Evolutionary conservation across 2,888 invertebrate genomes (phyloP).

Genomic region (Gymnocheta viridis): DNA sequence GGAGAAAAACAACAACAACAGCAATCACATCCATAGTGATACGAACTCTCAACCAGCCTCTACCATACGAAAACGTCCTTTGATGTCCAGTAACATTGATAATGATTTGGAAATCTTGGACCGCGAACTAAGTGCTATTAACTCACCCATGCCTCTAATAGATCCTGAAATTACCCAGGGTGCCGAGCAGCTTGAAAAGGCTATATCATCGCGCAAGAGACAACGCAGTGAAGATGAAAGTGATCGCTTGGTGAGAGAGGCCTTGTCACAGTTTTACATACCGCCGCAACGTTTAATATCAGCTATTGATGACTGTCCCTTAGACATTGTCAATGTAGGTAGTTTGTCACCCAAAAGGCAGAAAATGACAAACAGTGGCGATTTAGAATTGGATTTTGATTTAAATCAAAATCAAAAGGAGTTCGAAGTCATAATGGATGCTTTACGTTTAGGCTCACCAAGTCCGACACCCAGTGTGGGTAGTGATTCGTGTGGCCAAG

Average conservation of each 20-base stretch:
- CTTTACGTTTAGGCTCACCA: conserved; percentile 80
- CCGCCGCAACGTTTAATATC: conserved; percentile 87
- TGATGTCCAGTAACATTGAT: conserved; percentile 80
- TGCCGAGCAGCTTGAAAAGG: conserved; percentile 81
- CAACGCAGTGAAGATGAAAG: conserved; percentile 85
- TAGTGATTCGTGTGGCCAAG: conserved; percentile 84
- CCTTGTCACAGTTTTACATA: conserved; percentile 88
- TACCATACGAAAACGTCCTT: conserved; percentile 76
- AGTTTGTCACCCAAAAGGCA: conserved; percentile 63
- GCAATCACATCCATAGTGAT: conserved; percentile 53
- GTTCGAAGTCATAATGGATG: conserved; percentile 82
- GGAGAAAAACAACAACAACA: conserved; percentile 21
- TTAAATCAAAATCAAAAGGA: conserved; percentile 82
- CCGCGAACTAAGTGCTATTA: conserved; percentile 82
- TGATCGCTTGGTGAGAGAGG: conserved; percentile 87
- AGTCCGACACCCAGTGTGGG: conserved; percentile 77
- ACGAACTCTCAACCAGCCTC: conserved; percentile 50
- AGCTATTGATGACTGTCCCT: conserved; percentile 85
- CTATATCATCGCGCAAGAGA: conserved; percentile 81
- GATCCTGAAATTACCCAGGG: conserved; percentile 82
- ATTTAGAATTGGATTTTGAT: conserved; percentile 80
- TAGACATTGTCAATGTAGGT: conserved; percentile 76
- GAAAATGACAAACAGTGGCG: conserved; percentile 62
- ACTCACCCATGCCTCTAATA: conserved; percentile 82
- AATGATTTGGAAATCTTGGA: conserved; percentile 82